A percentile compares a stretch with the other conserved stretches of the same genome.
Evolutionary conservation across 2,888 invertebrate genomes (phyloP).

Genomic region (Pristionchus exspectatus): DNA sequence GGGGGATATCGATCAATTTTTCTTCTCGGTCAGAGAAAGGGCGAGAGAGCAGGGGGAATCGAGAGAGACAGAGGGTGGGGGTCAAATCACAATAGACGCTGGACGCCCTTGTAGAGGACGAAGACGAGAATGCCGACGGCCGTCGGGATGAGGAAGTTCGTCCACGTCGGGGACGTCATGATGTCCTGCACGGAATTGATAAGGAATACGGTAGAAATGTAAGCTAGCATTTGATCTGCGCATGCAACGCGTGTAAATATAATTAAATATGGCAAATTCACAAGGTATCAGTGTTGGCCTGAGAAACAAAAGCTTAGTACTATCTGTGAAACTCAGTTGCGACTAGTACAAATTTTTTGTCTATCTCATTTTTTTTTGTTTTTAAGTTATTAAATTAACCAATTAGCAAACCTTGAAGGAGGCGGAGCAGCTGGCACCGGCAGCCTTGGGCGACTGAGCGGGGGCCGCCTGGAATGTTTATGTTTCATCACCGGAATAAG

Average conservation of each 20-base stretch:
- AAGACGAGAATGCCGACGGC: slow-evolving; percentile 76
- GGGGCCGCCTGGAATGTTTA: not conserved
- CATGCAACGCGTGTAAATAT: too few relatives aligned
- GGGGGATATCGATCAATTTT: not conserved
- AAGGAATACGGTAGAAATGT: not conserved
- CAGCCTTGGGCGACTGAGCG: not conserved
- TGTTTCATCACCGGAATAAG: not conserved
- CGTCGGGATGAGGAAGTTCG: slow-evolving; percentile 78
- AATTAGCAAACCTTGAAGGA: not conserved
- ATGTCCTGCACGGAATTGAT: slow-evolving; percentile 61
- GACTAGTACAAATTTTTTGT: not conserved
- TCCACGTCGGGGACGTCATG: slow-evolving; percentile 77
- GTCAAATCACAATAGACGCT: slow-evolving; percentile 50
- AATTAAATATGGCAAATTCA: too few relatives aligned
- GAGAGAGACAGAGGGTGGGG: not conserved
- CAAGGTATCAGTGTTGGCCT: too few relatives aligned
- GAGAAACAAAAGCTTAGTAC: too few relatives aligned
- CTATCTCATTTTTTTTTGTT: not conserved
- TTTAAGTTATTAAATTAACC: not conserved
- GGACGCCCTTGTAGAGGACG: slow-evolving; percentile 68
- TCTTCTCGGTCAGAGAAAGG: not conserved
- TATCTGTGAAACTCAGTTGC: not conserved
- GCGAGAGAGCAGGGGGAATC: not conserved
- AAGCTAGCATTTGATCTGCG: too few relatives aligned
- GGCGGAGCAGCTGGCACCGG: not conserved